A percentile compares a stretch with the other conserved stretches of the same genome.
These are phyloP conservation scores for Cantharis flavilabris DNA, from an alignment of 2,888 invertebrate species.

Conservation along the genomic window DNA sequence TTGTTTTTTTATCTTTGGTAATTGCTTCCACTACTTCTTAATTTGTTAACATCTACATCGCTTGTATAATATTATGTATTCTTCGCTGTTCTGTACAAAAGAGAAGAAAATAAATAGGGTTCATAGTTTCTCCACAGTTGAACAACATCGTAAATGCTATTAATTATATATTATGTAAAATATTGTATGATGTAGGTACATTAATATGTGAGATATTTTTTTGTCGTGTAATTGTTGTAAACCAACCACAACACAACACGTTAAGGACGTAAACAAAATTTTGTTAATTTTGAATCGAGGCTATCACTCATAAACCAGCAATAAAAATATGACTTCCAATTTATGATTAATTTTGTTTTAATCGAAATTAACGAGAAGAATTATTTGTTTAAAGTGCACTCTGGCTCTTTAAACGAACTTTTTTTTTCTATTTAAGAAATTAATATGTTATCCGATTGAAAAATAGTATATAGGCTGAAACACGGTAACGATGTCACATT, in stretches of 20 bases:
- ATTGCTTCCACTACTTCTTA: neutral
- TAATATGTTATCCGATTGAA: neutral
- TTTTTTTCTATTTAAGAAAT: neutral
- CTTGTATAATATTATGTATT: neutral
- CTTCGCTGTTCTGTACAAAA: neutral
- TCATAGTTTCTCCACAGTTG: neutral
- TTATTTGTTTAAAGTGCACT: neutral
- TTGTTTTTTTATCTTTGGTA: neutral
- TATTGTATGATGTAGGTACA: neutral
- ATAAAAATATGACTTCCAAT: neutral
- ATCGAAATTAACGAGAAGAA: no score
- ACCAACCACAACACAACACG: neutral
- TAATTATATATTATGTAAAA: no score
- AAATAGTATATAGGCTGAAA: neutral
- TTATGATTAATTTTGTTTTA: no score
- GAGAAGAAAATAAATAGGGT: neutral
- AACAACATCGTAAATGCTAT: no score
- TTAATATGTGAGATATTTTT: neutral
- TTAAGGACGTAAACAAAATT: neutral
- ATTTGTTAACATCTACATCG: neutral
- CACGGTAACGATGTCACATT: neutral
- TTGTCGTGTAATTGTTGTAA: neutral
- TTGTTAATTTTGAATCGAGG: neutral
- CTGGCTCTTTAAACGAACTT: neutral
- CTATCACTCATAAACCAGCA: neutral